Evolutionary conservation across 2,113 vertebrate species (phyloP).

Genomic region (Pelobates fuscus): DNA sequence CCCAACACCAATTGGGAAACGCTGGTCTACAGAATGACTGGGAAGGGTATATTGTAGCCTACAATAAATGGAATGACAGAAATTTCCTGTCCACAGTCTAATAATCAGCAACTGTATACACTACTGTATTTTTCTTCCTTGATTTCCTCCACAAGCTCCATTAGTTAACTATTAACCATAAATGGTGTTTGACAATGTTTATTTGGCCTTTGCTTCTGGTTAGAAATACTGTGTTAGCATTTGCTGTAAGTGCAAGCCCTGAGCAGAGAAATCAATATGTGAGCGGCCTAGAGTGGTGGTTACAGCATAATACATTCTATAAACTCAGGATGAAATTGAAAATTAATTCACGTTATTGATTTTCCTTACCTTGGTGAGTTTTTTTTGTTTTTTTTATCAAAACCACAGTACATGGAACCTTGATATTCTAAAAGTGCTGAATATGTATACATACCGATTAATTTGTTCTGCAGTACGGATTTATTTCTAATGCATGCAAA

Average conservation of each 20-base stretch:
- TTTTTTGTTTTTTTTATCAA: slow-evolving; percentile 45
- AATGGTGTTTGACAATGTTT: slow-evolving; percentile 15
- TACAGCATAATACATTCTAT: slow-evolving; percentile 53
- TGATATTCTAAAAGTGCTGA: slow-evolving; percentile 29
- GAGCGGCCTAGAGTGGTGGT: slow-evolving; percentile 48
- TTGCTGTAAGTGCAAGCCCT: slow-evolving; percentile 49
- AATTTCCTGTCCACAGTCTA: too few species aligned
- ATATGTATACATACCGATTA: slow-evolving; percentile 14
- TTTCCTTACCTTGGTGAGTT: slow-evolving; percentile 49
- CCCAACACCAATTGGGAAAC: too few species aligned
- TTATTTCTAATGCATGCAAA: neutral
- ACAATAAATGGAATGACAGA: too few species aligned
- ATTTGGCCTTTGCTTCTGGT: slow-evolving; percentile 20
- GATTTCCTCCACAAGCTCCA: neutral
- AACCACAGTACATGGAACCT: slow-evolving; percentile 48
- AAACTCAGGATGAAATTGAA: slow-evolving; percentile 53
- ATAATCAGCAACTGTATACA: too few species aligned
- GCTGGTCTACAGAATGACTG: too few species aligned
- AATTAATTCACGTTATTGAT: slow-evolving; percentile 56
- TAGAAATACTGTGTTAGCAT: slow-evolving; percentile 39
- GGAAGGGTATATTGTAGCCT: too few species aligned
- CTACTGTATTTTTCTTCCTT: neutral
- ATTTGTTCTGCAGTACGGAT: slow-evolving; percentile 11
- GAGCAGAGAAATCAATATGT: slow-evolving; percentile 52
- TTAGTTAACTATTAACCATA: slow-evolving; percentile 7